Conservation (phyloP, 2,888 invertebrate genomes). For the Drosophila niveifrons region DNA sequence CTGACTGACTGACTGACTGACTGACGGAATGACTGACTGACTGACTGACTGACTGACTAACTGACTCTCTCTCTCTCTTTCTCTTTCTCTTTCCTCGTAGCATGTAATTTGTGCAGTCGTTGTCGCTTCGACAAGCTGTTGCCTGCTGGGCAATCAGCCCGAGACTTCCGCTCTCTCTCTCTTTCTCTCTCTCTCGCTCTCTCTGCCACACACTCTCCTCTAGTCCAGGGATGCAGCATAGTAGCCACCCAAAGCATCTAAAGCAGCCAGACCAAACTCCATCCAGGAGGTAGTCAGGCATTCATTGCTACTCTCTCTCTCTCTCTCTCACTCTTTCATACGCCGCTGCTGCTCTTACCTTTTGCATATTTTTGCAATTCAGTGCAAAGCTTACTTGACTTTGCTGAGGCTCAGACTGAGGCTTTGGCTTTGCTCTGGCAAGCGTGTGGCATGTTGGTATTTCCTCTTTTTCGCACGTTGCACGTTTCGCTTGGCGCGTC, state of each 20-base stretch:
- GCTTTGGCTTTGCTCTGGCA: conserved; percentile 42
- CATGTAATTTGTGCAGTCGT: conserved; percentile 27
- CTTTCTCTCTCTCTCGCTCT: too few species aligned
- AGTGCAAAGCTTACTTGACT: conserved; percentile 78
- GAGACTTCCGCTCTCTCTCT: too few species aligned
- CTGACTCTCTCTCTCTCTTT: too few species aligned
- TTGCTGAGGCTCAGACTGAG: conserved; percentile 17
- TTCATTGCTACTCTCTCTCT: conserved; percentile 39
- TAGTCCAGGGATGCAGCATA: conserved; percentile 21
- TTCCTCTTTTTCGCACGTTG: conserved; percentile 38
- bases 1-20: too few species aligned
- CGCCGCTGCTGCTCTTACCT: conserved; percentile 66
- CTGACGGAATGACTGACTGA: too few species aligned
- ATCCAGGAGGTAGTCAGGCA: conserved; percentile 20
- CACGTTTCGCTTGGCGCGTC: conserved; percentile 1
- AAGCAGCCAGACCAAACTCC: conserved; percentile 4
- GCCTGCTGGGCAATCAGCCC: conserved; percentile 27
- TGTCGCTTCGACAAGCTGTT: conserved; percentile 40
- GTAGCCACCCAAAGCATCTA: conserved; percentile 11
- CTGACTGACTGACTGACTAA: too few species aligned
- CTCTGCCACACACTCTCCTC: not conserved
- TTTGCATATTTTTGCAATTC: conserved; percentile 83
- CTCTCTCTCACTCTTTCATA: not conserved
- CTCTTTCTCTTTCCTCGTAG: too few species aligned
- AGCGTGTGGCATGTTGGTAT: conserved; percentile 59